These are phyloP conservation scores for Muntiacus muntjak DNA, from an alignment of 2,113 vertebrate genomes.

Conservation along the genomic window DNA sequence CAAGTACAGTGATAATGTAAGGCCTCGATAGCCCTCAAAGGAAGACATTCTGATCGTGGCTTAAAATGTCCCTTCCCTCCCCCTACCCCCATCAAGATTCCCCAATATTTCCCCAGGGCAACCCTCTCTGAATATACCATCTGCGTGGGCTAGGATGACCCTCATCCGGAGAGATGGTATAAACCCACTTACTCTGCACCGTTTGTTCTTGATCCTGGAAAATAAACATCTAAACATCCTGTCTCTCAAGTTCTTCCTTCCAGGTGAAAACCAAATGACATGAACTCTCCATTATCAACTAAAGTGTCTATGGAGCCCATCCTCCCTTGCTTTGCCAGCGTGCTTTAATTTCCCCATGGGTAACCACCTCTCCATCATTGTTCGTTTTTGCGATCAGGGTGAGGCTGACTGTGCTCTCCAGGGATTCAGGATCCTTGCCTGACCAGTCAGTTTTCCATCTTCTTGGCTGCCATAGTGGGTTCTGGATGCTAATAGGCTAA, in stretches of 20 bases:
- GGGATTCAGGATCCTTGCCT: neutral
- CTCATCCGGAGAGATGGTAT: neutral
- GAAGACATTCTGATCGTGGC: neutral
- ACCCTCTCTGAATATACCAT: neutral
- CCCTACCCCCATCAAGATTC: neutral
- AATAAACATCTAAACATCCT: neutral
- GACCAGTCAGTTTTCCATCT: neutral
- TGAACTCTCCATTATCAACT: rapidly evolving
- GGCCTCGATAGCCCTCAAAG: neutral
- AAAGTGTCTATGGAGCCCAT: rapidly evolving
- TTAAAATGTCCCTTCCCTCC: neutral
- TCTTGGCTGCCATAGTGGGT: neutral
- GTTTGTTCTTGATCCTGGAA: neutral
- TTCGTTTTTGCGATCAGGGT: neutral
- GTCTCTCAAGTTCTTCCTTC: neutral
- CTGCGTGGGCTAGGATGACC: neutral
- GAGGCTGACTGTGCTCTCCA: neutral
- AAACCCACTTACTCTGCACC: neutral
- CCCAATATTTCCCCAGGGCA: neutral
- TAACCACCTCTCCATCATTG: neutral
- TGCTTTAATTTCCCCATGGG: neutral
- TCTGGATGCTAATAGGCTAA: neutral
- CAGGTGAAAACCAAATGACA: neutral
- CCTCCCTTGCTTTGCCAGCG: neutral
- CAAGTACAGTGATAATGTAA: neutral